These are phyloP conservation scores for Sebastes schlegelii DNA, from an alignment of 2,113 vertebrate species.

Conservation along the genomic window DNA sequence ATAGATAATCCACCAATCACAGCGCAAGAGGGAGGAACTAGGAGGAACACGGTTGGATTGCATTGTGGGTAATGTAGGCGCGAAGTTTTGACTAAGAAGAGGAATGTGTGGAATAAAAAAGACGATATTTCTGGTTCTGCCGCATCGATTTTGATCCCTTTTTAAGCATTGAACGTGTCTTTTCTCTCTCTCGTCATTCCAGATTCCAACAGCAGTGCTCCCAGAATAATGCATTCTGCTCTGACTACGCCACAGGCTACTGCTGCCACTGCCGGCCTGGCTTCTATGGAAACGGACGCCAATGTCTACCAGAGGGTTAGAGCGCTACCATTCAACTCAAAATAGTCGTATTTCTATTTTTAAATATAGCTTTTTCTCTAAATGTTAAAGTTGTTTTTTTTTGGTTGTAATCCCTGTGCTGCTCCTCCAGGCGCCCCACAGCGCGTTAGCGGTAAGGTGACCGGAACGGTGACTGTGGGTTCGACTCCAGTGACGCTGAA, in stretches of 20 bases:
- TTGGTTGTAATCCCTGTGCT: neutral
- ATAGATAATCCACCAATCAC: too few relatives aligned
- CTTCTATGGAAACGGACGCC: conserved; percentile 92
- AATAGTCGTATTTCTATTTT: neutral
- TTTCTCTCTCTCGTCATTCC: neutral
- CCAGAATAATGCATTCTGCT: conserved; percentile 89
- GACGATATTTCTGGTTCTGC: neutral
- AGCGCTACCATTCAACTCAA: neutral
- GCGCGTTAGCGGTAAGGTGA: conserved; percentile 95
- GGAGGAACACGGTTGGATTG: neutral
- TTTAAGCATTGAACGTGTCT: neutral
- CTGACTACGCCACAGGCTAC: conserved; percentile 88
- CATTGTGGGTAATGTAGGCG: neutral
- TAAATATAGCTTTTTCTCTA: neutral
- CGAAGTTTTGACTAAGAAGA: neutral
- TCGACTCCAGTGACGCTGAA: conserved; percentile 79
- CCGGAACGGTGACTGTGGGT: conserved; percentile 88
- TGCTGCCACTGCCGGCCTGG: conserved; percentile 92
- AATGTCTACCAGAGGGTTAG: conserved; percentile 92
- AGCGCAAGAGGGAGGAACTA: too few relatives aligned
- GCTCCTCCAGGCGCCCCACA: conserved; percentile 88
- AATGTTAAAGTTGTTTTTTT: neutral
- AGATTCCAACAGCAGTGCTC: conserved; percentile 88
- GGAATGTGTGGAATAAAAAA: neutral
- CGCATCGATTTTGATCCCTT: neutral